Conservation (phyloP, 2,888 invertebrate genomes). For the Drosophila meridionalis region DNA sequence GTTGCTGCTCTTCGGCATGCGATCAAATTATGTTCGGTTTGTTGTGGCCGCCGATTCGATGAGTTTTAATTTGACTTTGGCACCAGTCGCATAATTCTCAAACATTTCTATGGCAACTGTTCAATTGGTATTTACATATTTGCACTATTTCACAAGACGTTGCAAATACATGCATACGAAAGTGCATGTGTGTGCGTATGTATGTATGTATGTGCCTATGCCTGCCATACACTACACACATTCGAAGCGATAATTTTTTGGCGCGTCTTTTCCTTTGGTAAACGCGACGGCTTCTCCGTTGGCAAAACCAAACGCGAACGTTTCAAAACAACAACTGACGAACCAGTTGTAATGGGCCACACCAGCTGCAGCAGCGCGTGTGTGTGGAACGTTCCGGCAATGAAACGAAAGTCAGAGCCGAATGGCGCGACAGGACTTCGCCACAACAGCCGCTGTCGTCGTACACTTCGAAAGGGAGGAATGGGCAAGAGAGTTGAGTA, state of each 20-base stretch:
- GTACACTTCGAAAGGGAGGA: slow-evolving; percentile 6
- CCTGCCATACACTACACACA: background rate
- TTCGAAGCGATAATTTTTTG: slow-evolving; percentile 47
- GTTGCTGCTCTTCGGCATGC: slow-evolving; percentile 29
- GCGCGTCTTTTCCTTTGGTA: slow-evolving; percentile 52
- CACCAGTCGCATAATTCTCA: slow-evolving; percentile 16
- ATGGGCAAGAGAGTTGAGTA: slow-evolving; percentile 16
- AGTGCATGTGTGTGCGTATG: background rate
- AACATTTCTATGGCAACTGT: slow-evolving; percentile 21
- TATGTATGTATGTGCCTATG: background rate
- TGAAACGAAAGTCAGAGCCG: slow-evolving; percentile 36
- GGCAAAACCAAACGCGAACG: slow-evolving; percentile 39
- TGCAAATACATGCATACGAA: background rate
- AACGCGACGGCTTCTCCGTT: slow-evolving; percentile 26
- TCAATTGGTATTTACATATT: slow-evolving; percentile 31
- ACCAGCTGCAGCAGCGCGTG: slow-evolving; percentile 14
- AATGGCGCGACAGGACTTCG: slow-evolving; percentile 22
- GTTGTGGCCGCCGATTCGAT: slow-evolving; percentile 36
- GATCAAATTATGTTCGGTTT: slow-evolving; percentile 46
- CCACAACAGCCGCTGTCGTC: slow-evolving; percentile 6
- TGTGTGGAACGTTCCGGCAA: slow-evolving; percentile 39
- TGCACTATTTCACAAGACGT: slow-evolving; percentile 29
- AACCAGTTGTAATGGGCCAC: slow-evolving; percentile 23
- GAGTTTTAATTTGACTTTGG: slow-evolving; percentile 32
- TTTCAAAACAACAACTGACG: slow-evolving; percentile 62